These are phyloP conservation scores for Brevipalpus yothersi DNA, from an alignment of 1,140 invertebrate species.

Conservation along the genomic window DNA sequence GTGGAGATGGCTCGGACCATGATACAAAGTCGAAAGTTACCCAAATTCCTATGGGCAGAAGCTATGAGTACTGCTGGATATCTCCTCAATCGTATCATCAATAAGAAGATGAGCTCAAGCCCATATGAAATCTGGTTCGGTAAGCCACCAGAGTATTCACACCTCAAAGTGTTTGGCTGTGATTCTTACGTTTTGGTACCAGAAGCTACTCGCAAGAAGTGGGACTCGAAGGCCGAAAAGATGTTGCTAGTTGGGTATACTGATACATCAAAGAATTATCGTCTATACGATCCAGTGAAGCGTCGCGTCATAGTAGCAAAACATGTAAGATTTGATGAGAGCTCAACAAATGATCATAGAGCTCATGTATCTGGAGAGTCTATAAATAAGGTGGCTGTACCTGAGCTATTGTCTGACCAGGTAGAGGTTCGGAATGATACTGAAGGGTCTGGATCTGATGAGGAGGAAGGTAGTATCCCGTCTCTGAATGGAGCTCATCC, in stretches of 20 bases:
- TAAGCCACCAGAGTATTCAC: neutral
- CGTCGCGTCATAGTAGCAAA: neutral
- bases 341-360: no score
- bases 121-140: constrained; percentile 2
- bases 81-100: neutral
- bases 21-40: constrained; percentile 11
- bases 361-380: no score
- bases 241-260: neutral
- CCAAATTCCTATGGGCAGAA: constrained; percentile 13
- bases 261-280: neutral
- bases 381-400: no score
- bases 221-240: neutral
- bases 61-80: constrained; percentile 7
- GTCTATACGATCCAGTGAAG: neutral
- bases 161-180: constrained; percentile 1
- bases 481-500: no score
- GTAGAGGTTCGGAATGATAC: no score
- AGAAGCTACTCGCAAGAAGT: neutral
- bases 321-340: neutral
- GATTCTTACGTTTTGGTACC: neutral
- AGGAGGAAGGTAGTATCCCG: no score
- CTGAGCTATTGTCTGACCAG: no score
- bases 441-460: no score
- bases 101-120: neutral
- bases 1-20: constrained; percentile 13